Percentiles rank a stretch among this genome's conserved stretches.
phyloP scores from a whole-genome alignment of 2,113 vertebrate species.

The Burhinus bistriatus region DNA sequence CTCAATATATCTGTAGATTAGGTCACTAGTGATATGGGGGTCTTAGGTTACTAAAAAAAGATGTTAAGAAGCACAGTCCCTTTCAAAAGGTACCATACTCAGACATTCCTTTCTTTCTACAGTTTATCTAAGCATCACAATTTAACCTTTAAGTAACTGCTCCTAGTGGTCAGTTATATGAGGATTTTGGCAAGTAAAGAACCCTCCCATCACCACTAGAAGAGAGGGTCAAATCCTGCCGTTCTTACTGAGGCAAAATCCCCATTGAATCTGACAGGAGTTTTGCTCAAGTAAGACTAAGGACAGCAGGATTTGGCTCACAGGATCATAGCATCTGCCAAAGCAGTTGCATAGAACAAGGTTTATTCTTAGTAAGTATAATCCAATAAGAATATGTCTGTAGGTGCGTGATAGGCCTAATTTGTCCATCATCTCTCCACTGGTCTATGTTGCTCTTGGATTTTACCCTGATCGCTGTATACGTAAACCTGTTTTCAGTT shows the following conservation, averaged over 20 bases:
- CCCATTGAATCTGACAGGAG: slow-evolving; percentile 59
- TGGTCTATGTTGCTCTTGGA: neutral
- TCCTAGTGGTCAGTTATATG: neutral
- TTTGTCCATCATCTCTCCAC: slow-evolving; percentile 43
- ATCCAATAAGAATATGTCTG: slow-evolving; percentile 73
- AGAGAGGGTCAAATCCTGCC: slow-evolving; percentile 49
- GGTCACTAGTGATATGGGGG: neutral
- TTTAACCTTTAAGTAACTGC: neutral
- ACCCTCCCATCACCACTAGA: neutral
- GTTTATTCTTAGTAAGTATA: slow-evolving; percentile 72
- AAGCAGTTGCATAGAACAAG: slow-evolving; percentile 67
- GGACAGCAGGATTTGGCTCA: slow-evolving; percentile 71
- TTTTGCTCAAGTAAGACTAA: slow-evolving; percentile 65
- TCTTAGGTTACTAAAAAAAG: neutral
- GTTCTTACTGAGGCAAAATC: slow-evolving; percentile 33
- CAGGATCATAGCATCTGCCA: slow-evolving; percentile 63
- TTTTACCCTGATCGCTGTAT: neutral
- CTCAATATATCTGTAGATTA: neutral
- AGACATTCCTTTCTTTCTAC: neutral
- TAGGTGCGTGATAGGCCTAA: slow-evolving; percentile 65
- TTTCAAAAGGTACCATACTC: neutral
- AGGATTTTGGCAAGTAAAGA: slow-evolving; percentile 4
- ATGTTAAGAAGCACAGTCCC: neutral
- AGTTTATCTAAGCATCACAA: neutral
- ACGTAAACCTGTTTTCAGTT: neutral